These are phyloP conservation scores for Chironomus tentans DNA, from an alignment of 2,888 invertebrate genomes.

Conservation along the genomic window DNA sequence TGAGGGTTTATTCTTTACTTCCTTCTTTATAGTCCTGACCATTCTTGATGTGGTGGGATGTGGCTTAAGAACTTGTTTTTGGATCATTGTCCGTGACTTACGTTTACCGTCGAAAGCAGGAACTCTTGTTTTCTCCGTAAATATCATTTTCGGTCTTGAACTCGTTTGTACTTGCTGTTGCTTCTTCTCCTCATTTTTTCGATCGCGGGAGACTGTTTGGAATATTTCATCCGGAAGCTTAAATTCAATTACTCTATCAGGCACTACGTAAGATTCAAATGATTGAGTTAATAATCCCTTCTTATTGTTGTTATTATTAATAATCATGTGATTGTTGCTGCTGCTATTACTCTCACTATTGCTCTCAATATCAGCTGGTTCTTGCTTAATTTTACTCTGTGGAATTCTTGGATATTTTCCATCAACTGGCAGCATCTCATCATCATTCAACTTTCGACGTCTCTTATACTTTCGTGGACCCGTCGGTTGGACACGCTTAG, in stretches of 20 bases:
- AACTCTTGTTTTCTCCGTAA: slow-evolving; percentile 56
- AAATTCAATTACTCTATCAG: neutral
- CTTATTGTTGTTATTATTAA: neutral
- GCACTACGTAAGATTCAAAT: neutral
- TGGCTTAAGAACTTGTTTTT: slow-evolving; percentile 9
- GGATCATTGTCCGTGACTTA: slow-evolving; percentile 49
- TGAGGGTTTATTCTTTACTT: slow-evolving; percentile 34
- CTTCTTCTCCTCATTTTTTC: slow-evolving; percentile 20
- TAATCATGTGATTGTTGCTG: neutral
- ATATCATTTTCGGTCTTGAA: slow-evolving; percentile 65
- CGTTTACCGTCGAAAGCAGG: slow-evolving; percentile 49
- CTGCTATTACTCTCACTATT: slow-evolving; percentile 5
- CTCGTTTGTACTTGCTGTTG: slow-evolving; percentile 35
- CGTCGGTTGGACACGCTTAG: slow-evolving; percentile 58
- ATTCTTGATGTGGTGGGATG: slow-evolving; percentile 40
- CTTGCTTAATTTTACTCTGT: slow-evolving; percentile 21
- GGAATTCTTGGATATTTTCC: neutral
- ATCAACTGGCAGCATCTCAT: slow-evolving; percentile 37
- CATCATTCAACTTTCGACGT: slow-evolving; percentile 62
- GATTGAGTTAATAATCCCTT: slow-evolving; percentile 18
- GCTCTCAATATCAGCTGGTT: slow-evolving; percentile 22
- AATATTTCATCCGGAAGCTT: slow-evolving; percentile 22
- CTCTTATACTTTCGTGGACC: slow-evolving; percentile 74
- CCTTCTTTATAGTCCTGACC: slow-evolving; percentile 33
- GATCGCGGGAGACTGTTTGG: neutral